Conservation (phyloP, 1,140 invertebrate genomes). For the Doryteuthis pealeii region DNA sequence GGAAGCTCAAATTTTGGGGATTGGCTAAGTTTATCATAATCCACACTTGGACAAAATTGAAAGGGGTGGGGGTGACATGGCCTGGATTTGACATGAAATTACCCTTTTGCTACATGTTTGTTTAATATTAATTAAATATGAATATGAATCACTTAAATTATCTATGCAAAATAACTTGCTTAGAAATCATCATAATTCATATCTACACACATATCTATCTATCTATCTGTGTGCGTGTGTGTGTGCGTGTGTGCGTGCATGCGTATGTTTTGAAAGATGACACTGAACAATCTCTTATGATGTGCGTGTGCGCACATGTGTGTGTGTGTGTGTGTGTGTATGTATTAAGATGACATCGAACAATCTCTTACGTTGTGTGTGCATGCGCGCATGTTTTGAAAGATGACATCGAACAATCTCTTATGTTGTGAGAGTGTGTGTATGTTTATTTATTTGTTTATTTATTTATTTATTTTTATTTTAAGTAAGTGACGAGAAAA, state of each 20-base stretch:
- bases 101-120: background rate
- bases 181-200: background rate
- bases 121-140: background rate
- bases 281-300: background rate
- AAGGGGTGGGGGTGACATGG: too few relatives aligned
- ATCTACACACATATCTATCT: background rate
- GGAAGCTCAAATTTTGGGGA: too few relatives aligned
- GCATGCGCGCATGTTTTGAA: too few relatives aligned
- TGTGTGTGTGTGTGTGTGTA: too few relatives aligned
- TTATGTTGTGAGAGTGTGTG: too few relatives aligned
- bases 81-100: background rate
- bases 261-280: background rate
- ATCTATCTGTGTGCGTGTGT: background rate
- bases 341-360: too few relatives aligned
- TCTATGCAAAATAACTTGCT: background rate
- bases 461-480: too few relatives aligned
- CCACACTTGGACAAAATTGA: too few relatives aligned
- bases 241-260: background rate
- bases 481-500: slow-evolving; percentile 7
- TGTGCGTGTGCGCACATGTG: background rate
- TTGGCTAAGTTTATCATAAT: too few relatives aligned
- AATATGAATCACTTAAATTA: background rate
- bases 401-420: too few relatives aligned
- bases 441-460: too few relatives aligned
- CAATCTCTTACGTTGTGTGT: too few relatives aligned